Base-by-base conservation (phyloP, 2,797 vertebrate genomes). In the Diplodus sargus region DNA sequence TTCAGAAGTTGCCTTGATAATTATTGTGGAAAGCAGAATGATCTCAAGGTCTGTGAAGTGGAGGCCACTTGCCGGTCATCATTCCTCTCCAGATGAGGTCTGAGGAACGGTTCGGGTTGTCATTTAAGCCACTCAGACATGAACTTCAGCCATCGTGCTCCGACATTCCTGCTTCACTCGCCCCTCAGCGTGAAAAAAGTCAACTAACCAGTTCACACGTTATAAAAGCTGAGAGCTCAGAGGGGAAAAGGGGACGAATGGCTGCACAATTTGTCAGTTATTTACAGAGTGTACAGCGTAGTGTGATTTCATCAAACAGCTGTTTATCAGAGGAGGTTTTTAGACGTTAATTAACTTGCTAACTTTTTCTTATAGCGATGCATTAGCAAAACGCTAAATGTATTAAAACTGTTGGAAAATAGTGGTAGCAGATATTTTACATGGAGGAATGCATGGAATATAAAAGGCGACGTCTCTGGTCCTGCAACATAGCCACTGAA, bases 111-210 rank as follows among this genome's bases (percentile, higher is more conserved):
- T 85, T 73, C 68, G 34, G 62, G 63, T 56, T 78, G 75, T 60
- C 49, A 23, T 58, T 70, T 15, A 73, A 73, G 52, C 48, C 64
- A 12, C 52, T 71, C 43, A 76, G 28, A 68, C 54, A 79, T 80
- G 69, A 73, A 68, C 70, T 65, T 60, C 56, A 63, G 63, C 45
- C 15, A 1, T 39, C 59, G 58, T 30, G 39, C 61, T 58, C 57
- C 18, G 54, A 28, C 48, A 70, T 70, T 66, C 70, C 61, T 69
- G 64, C 60, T 49, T 71, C 64, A 11, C 61, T 60, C 54, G 45
- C 23, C 61, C 47, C 43, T 60, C 34, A 49, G 66, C 74, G 84
- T 74, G 76, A 61, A 43, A 77, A 61, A 74, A 85, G 75, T 85
- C 76, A 90, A 17, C 61, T 63, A 63, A 82, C 6, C 22, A 34